Evolutionary conservation across 2,797 vertebrate species (phyloP), one percentile per base, ranked within the genome.

Genomic region (Trichosurus vulpecula): DNA sequence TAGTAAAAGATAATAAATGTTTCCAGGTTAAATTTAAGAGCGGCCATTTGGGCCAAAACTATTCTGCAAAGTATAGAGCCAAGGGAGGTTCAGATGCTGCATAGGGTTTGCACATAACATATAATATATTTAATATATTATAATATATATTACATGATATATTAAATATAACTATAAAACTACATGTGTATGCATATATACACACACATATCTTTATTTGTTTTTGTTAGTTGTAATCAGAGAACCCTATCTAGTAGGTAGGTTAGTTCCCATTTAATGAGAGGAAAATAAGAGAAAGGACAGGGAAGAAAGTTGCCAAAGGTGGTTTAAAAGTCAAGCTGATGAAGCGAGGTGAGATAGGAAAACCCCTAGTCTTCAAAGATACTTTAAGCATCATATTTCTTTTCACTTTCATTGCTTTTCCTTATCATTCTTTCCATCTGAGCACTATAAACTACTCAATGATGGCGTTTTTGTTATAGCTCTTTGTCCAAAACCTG

Each of bases 1-100:
- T 98, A 99, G 98, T 98, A 98, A 98, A 98, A 98, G 98, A 99
- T 98, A 98, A 98, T 98, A 96, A 98, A 98, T 97, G 98, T 97
- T 98, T 98, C 99, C 98, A 99, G 98, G 97, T 98, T 97, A 98
- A 98, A 97, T 98, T 98, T 98, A 98, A 98, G 96, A 98, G 97
- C 98, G 98, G 98, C 91, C 98, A 96, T 98, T 98, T 98, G 96
- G 98, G 98, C 98, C 98, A 98, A 98, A 98, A 97, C 96, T 98
- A 96, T 98, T 98, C 97, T 97, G 98, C 98, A 98, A 97, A 95
- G 93, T 98, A 98, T 97, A 98, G 98, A 98, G 98, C 98, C 98
- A 97, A 98, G 98, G 98, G 97, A 98, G 98, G 97, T 98, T 98
- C 97, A 97, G 98, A 97, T 98, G 98, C 95, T 94, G 98, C 97